Conservation (phyloP, 2,797 vertebrate genomes). For the Ambastaia sidthimunki region DNA sequence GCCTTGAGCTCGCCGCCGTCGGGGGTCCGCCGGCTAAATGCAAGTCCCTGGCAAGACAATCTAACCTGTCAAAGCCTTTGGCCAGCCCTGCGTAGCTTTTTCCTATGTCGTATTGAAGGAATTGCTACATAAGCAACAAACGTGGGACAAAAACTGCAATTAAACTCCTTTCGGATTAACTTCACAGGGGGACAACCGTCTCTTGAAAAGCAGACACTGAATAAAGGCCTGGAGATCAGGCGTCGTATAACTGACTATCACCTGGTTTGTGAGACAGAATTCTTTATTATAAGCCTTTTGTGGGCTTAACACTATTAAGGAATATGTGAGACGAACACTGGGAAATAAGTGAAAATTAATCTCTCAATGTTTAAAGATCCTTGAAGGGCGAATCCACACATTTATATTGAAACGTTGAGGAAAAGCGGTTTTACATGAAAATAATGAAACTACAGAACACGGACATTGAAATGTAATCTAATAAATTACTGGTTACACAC, state of each 20-base stretch:
- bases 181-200: conserved; percentile 66
- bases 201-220: conserved; percentile 76
- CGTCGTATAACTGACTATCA: conserved; percentile 62
- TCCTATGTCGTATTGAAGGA: conserved; percentile 72
- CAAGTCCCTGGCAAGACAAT: conserved; percentile 80
- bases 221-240: conserved; percentile 68
- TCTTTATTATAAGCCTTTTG: conserved; percentile 67
- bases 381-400: too few species aligned
- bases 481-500: not conserved
- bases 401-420: too few species aligned
- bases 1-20: conserved; percentile 75
- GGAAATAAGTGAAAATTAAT: conserved; percentile 17
- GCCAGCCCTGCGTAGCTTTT: conserved; percentile 75
- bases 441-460: not conserved
- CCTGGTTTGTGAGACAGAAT: conserved; percentile 60
- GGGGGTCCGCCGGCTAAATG: conserved; percentile 76
- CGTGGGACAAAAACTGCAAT: conserved; percentile 86
- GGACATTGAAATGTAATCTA: not conserved
- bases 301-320: conserved; percentile 64
- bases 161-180: conserved; percentile 82
- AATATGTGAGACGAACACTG: conserved; percentile 30
- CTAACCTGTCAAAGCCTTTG: conserved; percentile 83
- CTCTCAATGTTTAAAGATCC: too few species aligned
- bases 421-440: not conserved
- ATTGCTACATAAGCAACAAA: conserved; percentile 82